Evolutionary conservation across 2,888 invertebrate species (phyloP).

Genomic region (Caradrina clavipalpis): DNA sequence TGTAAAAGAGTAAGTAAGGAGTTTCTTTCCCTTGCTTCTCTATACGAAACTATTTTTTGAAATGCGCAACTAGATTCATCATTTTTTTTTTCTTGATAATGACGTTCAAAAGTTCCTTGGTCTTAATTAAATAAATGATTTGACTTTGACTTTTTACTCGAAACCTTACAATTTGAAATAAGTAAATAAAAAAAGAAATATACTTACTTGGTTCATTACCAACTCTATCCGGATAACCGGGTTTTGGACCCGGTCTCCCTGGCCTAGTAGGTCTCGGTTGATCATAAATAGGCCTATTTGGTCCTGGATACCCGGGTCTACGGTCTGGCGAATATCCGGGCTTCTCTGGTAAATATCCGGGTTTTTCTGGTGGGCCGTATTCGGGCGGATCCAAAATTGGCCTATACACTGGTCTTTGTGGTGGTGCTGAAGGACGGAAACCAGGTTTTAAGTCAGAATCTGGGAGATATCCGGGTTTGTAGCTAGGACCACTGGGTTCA

Average conservation of each 20-base stretch:
- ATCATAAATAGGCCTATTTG: slow-evolving; percentile 49
- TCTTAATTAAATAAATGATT: no score
- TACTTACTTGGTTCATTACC: slow-evolving; percentile 78
- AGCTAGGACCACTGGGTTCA: slow-evolving; percentile 45
- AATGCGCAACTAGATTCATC: no score
- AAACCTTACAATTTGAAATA: background rate
- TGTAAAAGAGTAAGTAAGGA: no score
- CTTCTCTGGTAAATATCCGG: slow-evolving; percentile 53
- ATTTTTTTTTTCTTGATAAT: no score
- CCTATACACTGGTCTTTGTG: slow-evolving; percentile 57
- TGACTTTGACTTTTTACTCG: no score
- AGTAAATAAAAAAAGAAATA: slow-evolving; percentile 28
- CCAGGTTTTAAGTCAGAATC: slow-evolving; percentile 48
- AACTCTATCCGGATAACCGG: slow-evolving; percentile 73
- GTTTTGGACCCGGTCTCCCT: slow-evolving; percentile 59
- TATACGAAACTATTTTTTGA: no score
- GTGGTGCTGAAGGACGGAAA: slow-evolving; percentile 39
- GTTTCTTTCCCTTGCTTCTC: no score
- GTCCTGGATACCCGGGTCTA: slow-evolving; percentile 61
- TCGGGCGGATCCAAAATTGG: slow-evolving; percentile 52
- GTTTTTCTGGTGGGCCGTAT: slow-evolving; percentile 55
- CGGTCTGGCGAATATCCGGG: slow-evolving; percentile 53
- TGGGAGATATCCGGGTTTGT: slow-evolving; percentile 46
- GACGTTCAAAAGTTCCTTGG: no score
- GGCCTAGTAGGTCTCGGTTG: slow-evolving; percentile 41